phyloP scores from a whole-genome alignment of 2,113 vertebrate genomes.

The Myanophis thanlyinensis region DNA sequence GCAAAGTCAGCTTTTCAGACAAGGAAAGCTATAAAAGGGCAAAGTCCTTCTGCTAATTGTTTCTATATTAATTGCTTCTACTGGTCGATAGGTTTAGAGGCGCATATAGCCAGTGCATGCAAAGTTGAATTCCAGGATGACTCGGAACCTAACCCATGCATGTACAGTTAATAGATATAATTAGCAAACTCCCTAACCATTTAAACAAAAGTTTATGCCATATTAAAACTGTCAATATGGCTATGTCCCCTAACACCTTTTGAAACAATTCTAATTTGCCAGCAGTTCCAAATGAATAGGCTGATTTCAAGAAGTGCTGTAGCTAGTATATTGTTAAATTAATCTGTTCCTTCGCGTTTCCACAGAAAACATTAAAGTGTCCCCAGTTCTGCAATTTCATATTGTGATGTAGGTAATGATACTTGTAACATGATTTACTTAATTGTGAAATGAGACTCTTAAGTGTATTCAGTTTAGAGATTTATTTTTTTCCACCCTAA shows the following conservation, averaged over 20 bases:
- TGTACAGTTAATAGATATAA: not conserved
- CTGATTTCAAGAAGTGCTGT: not conserved
- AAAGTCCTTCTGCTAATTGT: not conserved
- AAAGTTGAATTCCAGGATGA: not conserved
- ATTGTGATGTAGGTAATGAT: slow-evolving; percentile 1
- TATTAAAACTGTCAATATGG: slow-evolving; percentile 32
- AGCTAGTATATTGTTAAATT: not conserved
- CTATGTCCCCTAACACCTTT: not conserved
- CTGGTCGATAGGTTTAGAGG: not conserved
- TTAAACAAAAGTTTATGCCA: slow-evolving; percentile 8
- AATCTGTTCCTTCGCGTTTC: slow-evolving; percentile 1
- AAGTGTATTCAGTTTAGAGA: not conserved
- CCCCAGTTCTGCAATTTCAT: not conserved
- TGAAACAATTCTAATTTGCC: slow-evolving; percentile 29
- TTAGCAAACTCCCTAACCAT: slow-evolving; percentile 13
- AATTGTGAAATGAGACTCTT: slow-evolving; percentile 9
- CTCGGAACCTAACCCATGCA: not conserved
- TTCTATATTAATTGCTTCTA: not conserved
- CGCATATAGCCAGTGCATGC: not conserved
- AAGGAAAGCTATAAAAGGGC: not conserved
- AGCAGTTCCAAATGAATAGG: not conserved
- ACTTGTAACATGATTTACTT: not conserved
- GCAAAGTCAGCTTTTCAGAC: not conserved
- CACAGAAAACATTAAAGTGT: not conserved
- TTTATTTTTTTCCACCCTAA: not conserved